Percentiles rank a stretch among this genome's conserved stretches.
These are phyloP conservation scores for Gonatopus flavifemur DNA, from an alignment of 1,140 invertebrate species.

Conservation along the genomic window DNA sequence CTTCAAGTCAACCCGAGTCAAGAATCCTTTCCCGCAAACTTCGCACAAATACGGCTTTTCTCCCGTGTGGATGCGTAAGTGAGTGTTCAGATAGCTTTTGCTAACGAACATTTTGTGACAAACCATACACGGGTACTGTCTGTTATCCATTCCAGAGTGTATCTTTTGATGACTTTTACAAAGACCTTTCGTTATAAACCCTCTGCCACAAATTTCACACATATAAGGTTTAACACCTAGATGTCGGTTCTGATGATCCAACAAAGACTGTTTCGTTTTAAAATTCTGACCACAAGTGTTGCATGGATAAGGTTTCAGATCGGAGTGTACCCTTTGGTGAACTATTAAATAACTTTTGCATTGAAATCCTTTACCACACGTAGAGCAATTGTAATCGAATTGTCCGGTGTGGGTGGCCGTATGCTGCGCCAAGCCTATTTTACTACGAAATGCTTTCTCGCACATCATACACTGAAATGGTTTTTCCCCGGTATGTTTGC, in stretches of 20 bases:
- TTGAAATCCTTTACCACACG: conserved; percentile 73
- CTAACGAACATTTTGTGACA: conserved; percentile 73
- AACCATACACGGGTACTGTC: conserved; percentile 68
- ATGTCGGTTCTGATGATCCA: conserved; percentile 81
- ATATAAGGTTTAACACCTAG: conserved; percentile 79
- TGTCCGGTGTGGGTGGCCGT: conserved; percentile 67
- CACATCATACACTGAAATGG: conserved; percentile 77
- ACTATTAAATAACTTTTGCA: conserved; percentile 72
- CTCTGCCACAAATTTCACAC: conserved; percentile 75
- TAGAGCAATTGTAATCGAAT: conserved; percentile 69
- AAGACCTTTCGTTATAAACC: conserved; percentile 80
- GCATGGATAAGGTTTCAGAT: conserved; percentile 65
- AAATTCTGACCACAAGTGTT: conserved; percentile 67
- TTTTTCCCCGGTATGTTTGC: conserved; percentile 81
- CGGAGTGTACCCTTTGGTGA: conserved; percentile 70
- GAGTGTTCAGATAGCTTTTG: conserved; percentile 78
- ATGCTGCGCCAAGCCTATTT: conserved; percentile 70
- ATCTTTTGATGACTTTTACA: conserved; percentile 72
- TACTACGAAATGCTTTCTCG: conserved; percentile 71
- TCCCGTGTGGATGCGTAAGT: conserved; percentile 86
- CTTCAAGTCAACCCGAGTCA: conserved; percentile 63
- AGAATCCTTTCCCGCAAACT: conserved; percentile 69
- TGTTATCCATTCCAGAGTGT: conserved; percentile 67
- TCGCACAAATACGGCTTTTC: conserved; percentile 73
- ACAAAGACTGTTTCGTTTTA: conserved; percentile 72